Percentiles rank a stretch among this genome's conserved stretches.
Evolutionary conservation across 2,888 invertebrate genomes (phyloP).

Genomic region (Lasioglossum pauxillum): DNA sequence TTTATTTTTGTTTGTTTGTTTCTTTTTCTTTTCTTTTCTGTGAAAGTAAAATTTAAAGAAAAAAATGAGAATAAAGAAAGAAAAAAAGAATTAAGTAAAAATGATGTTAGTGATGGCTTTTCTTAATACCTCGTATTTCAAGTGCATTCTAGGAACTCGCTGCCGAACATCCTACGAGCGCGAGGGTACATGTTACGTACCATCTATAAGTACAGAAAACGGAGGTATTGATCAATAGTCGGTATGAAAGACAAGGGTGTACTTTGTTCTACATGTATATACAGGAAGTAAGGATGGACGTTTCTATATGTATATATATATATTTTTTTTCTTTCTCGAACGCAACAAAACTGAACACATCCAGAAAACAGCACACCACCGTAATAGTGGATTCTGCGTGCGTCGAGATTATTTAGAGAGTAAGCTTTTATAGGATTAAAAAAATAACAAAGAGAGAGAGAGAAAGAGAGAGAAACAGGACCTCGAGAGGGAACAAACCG

Average conservation of each 20-base stretch:
- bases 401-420: slow-evolving; percentile 46
- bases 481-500: slow-evolving; percentile 52
- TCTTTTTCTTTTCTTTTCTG: slow-evolving; percentile 25
- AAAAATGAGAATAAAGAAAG: slow-evolving; percentile 47
- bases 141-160: slow-evolving; percentile 84
- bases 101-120: slow-evolving; percentile 82
- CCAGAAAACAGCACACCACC: slow-evolving; percentile 56
- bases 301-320: slow-evolving; percentile 20
- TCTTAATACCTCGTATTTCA: slow-evolving; percentile 83
- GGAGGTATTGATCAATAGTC: slow-evolving; percentile 83
- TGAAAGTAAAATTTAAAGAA: slow-evolving; percentile 51
- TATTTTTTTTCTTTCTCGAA: slow-evolving; percentile 53
- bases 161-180: slow-evolving; percentile 84
- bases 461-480: slow-evolving; percentile 37
- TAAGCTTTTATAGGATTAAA: slow-evolving; percentile 38
- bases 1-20: too few species aligned
- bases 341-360: slow-evolving; percentile 55
- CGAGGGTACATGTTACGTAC: slow-evolving; percentile 84
- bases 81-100: slow-evolving; percentile 71
- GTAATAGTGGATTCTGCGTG: slow-evolving; percentile 40
- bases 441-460: slow-evolving; percentile 29
- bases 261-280: slow-evolving; percentile 76
- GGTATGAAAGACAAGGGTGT: slow-evolving; percentile 75
- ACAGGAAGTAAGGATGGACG: slow-evolving; percentile 54
- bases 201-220: slow-evolving; percentile 84